Percentiles rank a stretch among this genome's conserved stretches.
Evolutionary conservation across 2,797 vertebrate species (phyloP).

Genomic region (Trachops cirrhosus): DNA sequence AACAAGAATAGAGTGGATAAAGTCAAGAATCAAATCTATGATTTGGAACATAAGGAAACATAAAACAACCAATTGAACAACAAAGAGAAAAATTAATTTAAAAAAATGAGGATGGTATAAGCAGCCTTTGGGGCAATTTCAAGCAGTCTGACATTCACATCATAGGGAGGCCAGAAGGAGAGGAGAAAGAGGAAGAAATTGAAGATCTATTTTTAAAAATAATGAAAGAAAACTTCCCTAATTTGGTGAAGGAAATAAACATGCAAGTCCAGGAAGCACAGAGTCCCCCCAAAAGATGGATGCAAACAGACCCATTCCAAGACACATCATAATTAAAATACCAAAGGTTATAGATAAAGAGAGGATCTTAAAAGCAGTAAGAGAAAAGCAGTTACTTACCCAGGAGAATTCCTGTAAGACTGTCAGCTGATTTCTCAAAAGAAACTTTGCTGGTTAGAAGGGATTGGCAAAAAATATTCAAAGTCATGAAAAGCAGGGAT

Average conservation of each 20-base stretch:
- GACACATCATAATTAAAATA: too few species aligned
- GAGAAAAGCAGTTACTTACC: not conserved
- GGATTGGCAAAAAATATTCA: not conserved
- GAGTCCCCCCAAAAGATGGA: not conserved
- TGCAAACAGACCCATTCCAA: not conserved
- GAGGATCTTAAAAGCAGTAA: not conserved
- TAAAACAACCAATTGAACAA: not conserved
- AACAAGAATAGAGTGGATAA: too few species aligned
- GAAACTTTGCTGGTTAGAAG: not conserved
- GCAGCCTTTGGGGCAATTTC: not conserved
- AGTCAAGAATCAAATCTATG: too few species aligned
- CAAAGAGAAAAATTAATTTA: not conserved
- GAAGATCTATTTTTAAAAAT: not conserved
- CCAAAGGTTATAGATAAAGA: not conserved
- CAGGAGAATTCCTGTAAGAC: not conserved
- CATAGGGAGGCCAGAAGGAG: not conserved
- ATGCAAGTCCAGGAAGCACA: not conserved
- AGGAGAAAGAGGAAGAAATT: not conserved
- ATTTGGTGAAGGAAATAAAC: not conserved
- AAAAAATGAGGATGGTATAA: not conserved
- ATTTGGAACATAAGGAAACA: too few species aligned
- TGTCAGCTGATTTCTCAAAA: not conserved
- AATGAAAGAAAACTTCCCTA: not conserved
- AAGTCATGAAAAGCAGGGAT: not conserved
- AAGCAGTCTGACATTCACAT: not conserved